A percentile compares a stretch with the other conserved stretches of the same genome.
These are phyloP conservation scores for Sylvietta virens DNA, from an alignment of 2,113 vertebrate species.

Conservation along the genomic window DNA sequence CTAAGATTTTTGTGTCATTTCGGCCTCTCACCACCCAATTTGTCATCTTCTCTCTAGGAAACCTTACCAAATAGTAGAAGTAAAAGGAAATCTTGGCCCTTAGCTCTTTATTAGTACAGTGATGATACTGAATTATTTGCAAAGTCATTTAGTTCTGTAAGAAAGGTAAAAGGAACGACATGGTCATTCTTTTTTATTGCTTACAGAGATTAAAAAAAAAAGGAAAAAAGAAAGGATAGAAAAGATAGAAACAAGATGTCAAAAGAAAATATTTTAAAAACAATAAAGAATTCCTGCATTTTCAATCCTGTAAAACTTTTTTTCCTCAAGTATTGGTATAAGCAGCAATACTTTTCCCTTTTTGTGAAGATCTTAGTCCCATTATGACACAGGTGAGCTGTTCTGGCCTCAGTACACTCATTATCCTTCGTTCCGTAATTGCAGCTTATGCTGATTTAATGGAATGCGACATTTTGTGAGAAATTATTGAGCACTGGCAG, in stretches of 20 bases:
- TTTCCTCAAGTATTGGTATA: not conserved
- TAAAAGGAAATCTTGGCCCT: not conserved
- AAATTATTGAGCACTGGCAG: not conserved
- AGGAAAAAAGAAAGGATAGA: not conserved
- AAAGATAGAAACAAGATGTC: not conserved
- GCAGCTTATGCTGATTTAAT: not conserved
- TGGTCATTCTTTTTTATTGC: not conserved
- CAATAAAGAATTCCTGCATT: not conserved
- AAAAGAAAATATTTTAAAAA: not conserved
- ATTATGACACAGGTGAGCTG: not conserved
- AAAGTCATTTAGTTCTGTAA: not conserved
- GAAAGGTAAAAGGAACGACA: not conserved
- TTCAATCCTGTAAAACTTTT: not conserved
- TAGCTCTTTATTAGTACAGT: not conserved
- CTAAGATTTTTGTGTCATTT: not conserved
- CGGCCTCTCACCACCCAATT: fast-evolving
- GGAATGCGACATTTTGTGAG: not conserved
- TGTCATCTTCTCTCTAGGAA: not conserved
- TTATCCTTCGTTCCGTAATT: not conserved
- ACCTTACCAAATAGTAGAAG: not conserved
- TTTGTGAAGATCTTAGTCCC: not conserved
- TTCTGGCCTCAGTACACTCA: not conserved
- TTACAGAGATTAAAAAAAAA: not conserved
- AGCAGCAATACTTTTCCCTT: not conserved
- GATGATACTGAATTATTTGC: not conserved